Base-by-base conservation (phyloP, 2,113 vertebrate genomes). In the Pluvialis apricaria region DNA sequence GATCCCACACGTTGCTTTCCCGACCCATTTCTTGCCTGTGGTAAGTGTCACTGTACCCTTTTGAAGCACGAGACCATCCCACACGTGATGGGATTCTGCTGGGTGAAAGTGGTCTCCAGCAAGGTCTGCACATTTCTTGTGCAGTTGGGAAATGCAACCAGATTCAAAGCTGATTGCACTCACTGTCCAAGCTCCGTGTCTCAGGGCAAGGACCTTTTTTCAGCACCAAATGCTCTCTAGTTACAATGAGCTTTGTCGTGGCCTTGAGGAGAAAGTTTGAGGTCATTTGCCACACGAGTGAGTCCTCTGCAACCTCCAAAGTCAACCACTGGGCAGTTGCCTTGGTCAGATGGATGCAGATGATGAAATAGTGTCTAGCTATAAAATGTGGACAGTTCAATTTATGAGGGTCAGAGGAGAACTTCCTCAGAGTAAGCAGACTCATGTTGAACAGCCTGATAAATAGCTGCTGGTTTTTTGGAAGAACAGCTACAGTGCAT, bases 391-490 rank as follows among this genome's bases (percentile, higher is more conserved):
- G 34, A 55, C 36, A 52, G 13, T 78, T 86, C 38, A 44, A 6
- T 96, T 93, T 88, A 51, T 86, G 54, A 71, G 32, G 38, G 55
- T 92, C 55, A 88, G 71, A 86, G 69, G 65, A 93, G 38, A 84
- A 79, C 34, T 84, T 89, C 36, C 81, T 88, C 3, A 3, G 75
- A 28, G n/a, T 58, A 57, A 42, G 25, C 1, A 0, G 15, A 69
- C 10, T 87, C 82, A 11, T 80, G 25, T 34, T 96, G 72, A 62
- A 47, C 42, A 91, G 38, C 61, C 77, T 95, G 81, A 89, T 68
- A 88, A 88, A 87, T 44, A 87, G 26, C n/a, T 91, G 57, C 61
- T 94, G 31, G 4, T 21, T 82, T 49, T 65, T 68, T 29, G 9
- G n/a, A 94, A 60, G 71, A 91, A 52, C n/a, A 93, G 76, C 51